These are phyloP conservation scores for Beaufortia kweichowensis DNA, from an alignment of 2,113 vertebrate genomes.

Conservation along the genomic window DNA sequence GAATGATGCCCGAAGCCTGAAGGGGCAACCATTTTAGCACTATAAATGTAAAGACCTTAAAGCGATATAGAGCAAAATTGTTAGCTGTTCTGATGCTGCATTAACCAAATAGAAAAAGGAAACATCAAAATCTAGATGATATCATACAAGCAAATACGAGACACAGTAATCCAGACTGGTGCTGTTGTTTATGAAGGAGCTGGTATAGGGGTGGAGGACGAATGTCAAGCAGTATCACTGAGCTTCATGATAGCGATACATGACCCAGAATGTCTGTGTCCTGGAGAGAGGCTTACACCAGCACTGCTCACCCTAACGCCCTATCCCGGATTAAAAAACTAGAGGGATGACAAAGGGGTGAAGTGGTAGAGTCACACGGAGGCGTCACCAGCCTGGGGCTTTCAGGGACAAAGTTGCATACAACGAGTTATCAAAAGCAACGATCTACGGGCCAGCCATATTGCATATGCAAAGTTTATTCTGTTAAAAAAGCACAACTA, in stretches of 20 bases:
- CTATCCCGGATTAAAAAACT: constrained; percentile 50
- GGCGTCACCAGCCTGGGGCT: constrained; percentile 10
- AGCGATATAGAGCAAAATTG: too few species aligned
- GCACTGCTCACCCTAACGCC: constrained; percentile 26
- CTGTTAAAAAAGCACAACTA: constrained; percentile 1
- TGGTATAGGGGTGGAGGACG: too few species aligned
- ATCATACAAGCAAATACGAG: constrained; percentile 61
- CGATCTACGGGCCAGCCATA: neutral
- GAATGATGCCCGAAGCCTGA: too few species aligned
- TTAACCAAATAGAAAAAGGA: constrained; percentile 56
- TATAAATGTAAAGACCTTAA: too few species aligned
- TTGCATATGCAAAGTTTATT: neutral
- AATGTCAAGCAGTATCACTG: constrained; percentile 22
- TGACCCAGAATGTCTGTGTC: constrained; percentile 23
- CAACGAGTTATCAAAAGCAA: too few species aligned
- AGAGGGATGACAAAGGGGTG: constrained; percentile 35
- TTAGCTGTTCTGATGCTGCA: too few species aligned
- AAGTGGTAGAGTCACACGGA: constrained; percentile 15
- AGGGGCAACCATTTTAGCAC: too few species aligned
- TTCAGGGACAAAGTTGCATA: constrained; percentile 17
- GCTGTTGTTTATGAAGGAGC: constrained; percentile 39
- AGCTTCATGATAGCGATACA: constrained; percentile 11
- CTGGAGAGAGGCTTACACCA: constrained; percentile 44
- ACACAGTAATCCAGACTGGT: constrained; percentile 48
- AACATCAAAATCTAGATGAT: constrained; percentile 56